These are phyloP conservation scores for Cryptoblepharus egeriae DNA, from an alignment of 2,797 vertebrate species.

Conservation along the genomic window DNA sequence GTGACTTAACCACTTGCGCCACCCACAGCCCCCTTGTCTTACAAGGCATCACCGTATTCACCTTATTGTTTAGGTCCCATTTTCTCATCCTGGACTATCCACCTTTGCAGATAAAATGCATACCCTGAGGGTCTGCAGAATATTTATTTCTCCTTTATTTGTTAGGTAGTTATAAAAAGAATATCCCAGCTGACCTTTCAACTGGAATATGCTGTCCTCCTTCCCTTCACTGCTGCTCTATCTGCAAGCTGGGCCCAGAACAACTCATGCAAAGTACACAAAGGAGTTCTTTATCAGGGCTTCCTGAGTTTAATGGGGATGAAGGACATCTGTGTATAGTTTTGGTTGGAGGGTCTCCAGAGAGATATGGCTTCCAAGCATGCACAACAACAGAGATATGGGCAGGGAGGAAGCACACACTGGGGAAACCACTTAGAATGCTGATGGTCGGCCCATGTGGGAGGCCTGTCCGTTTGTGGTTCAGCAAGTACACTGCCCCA, in stretches of 20 bases:
- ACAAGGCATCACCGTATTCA: too few relatives aligned
- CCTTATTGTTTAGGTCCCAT: conserved; percentile 22
- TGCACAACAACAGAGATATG: too few relatives aligned
- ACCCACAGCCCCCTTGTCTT: too few relatives aligned
- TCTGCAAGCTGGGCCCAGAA: not conserved
- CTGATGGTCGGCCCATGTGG: not conserved
- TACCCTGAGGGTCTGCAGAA: conserved; percentile 42
- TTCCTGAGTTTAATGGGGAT: not conserved
- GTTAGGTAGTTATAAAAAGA: conserved; percentile 30
- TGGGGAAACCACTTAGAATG: not conserved
- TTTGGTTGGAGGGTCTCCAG: not conserved
- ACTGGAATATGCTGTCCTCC: not conserved
- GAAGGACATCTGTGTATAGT: not conserved
- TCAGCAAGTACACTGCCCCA: too few relatives aligned
- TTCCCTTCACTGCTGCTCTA: not conserved
- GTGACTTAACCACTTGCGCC: too few relatives aligned
- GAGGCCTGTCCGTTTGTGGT: not conserved
- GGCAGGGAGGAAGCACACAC: not conserved
- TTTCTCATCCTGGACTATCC: conserved; percentile 33
- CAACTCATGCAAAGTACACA: too few relatives aligned
- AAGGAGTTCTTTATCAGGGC: not conserved
- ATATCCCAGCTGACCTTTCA: conserved; percentile 34
- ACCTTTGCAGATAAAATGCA: conserved; percentile 48
- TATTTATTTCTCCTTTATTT: conserved; percentile 50
- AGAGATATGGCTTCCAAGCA: not conserved